Evolutionary conservation across 2,888 invertebrate species (phyloP), one percentile per base, ranked within the genome.

Genomic region (Trichopoda pennipes): DNA sequence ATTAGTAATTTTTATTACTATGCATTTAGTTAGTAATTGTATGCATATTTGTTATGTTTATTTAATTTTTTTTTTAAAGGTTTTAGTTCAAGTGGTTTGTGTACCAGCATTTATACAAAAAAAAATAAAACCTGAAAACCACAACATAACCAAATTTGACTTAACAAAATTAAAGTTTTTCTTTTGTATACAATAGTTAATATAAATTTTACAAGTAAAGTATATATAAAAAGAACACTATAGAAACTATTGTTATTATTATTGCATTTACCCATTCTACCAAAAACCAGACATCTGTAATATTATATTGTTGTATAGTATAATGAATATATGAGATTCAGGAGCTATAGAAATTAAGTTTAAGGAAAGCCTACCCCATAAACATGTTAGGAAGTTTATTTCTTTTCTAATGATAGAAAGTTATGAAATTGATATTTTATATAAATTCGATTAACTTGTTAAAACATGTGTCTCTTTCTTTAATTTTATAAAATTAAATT

Each of bases 41-140:
- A 23, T 51, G 66, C 66, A 42, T 68, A 49, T 75, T 64, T 60
- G 42, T 60, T 53, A 38, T 51, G 19, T 44, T 75, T 38, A 28
- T 12, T 47, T n/a, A 17, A 17, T 47, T 9, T n/a, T 32, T 28
- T n/a, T 60, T 12, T 23, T 6, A 68, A 77, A 70, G 56, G 63
- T 70, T 77, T 77, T 77, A 70, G 77, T 70, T 77, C 77, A 77
- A 14, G 19, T 58, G 64, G 17, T 23, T 56, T 56, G 38, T 75
- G 49, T 8, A 49, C 55, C 23, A 60, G 3, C 56, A 66, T 44
- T 23, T 32, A 12, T 35, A 42, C 7, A 63, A 19, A 61, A 35
- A 35, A 35, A 38, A 23, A n/a, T n/a, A n/a, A 51, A 51, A 66
- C 44, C 19, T 32, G 16, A 28, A 69, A 70, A 56, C 55, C 47